phyloP scores from a whole-genome alignment of 2,113 vertebrate genomes.

The Macrotis lagotis region DNA sequence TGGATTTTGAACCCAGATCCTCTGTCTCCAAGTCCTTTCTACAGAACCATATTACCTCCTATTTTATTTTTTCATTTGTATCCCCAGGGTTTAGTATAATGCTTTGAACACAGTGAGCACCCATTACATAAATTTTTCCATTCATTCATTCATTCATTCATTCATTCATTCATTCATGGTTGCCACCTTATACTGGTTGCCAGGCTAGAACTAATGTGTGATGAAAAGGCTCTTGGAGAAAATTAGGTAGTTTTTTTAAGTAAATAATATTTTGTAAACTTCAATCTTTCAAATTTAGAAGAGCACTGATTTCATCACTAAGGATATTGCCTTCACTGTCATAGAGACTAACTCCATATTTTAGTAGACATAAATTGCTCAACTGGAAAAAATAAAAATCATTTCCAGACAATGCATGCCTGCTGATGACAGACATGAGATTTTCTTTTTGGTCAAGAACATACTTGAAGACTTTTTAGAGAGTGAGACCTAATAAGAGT shows the following conservation, averaged over 20 bases:
- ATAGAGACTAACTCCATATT: not conserved
- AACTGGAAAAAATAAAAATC: not conserved
- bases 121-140: not conserved
- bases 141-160: too few relatives aligned
- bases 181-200: not conserved
- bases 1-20: not conserved
- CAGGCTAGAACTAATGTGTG: not conserved
- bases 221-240: not conserved
- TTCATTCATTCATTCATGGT: too few relatives aligned
- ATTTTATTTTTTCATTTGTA: not conserved
- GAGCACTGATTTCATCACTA: not conserved
- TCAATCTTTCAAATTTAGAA: not conserved
- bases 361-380: not conserved
- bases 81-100: not conserved
- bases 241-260: not conserved
- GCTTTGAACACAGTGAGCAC: not conserved
- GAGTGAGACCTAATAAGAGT: not conserved
- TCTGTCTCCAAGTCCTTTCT: not conserved
- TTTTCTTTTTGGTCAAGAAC: not conserved
- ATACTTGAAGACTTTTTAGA: not conserved
- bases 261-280: not conserved
- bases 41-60: not conserved
- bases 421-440: not conserved
- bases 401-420: not conserved
- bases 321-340: not conserved